These are phyloP conservation scores for Nasonia vitripennis DNA, from an alignment of 1,140 invertebrate genomes.

Conservation along the genomic window DNA sequence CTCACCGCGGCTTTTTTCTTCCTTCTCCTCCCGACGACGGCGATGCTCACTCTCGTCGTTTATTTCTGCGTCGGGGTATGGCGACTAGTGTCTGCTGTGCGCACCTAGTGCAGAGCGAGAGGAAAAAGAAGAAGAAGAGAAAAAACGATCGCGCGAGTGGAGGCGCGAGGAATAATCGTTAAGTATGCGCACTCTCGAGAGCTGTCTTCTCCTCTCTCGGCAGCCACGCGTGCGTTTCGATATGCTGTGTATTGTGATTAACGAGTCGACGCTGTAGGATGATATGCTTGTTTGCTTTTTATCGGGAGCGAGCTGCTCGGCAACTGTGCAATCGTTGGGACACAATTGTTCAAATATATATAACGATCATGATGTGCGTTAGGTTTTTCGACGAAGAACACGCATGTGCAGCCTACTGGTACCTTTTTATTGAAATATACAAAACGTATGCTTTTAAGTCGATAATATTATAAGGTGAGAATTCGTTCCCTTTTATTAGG, in stretches of 20 bases:
- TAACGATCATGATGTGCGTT: no score
- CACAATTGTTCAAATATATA: slow-evolving; percentile 63
- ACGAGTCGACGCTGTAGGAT: background rate
- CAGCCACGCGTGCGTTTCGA: background rate
- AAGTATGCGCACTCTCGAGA: slow-evolving; percentile 18
- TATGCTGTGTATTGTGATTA: background rate
- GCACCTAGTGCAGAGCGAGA: background rate
- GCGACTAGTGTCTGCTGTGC: no score
- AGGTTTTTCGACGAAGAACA: background rate
- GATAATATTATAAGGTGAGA: no score
- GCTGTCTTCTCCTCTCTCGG: slow-evolving; percentile 8
- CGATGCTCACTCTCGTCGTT: slow-evolving; percentile 28
- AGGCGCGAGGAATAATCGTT: slow-evolving; percentile 28
- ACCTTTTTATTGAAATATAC: background rate
- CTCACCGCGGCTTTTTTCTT: background rate
- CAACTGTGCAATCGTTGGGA: slow-evolving; percentile 59
- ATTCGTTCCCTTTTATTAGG: no score
- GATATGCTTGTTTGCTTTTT: background rate
- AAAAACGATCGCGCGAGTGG: background rate
- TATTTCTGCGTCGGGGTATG: slow-evolving; percentile 31
- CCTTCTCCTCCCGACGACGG: background rate
- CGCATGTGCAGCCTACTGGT: background rate
- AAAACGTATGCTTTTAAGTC: background rate
- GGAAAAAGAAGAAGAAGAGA: background rate
- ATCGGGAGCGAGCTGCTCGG: background rate